These are phyloP conservation scores for Rhopalosiphum padi DNA, from an alignment of 1,140 invertebrate genomes.

Conservation along the genomic window DNA sequence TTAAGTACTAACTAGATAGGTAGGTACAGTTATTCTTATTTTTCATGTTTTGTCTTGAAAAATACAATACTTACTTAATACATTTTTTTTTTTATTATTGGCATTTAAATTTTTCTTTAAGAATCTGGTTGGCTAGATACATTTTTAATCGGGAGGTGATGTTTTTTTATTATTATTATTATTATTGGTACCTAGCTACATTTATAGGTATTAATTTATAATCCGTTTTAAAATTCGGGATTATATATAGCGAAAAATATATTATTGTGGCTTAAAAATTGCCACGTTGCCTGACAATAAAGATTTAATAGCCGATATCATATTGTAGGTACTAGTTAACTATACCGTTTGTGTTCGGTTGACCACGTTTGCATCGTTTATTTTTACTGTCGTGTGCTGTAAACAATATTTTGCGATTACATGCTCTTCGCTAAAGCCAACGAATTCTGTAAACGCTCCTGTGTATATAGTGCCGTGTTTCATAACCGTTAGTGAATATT, in stretches of 20 bases:
- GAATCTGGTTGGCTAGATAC: background rate
- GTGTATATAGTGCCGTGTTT: background rate
- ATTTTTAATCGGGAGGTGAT: background rate
- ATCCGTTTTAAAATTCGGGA: background rate
- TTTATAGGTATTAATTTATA: background rate
- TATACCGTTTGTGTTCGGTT: constrained; percentile 1
- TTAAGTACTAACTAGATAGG: too few relatives aligned
- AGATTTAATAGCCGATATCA: background rate
- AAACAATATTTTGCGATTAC: background rate
- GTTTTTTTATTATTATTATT: background rate
- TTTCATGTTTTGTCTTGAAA: background rate
- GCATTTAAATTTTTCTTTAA: background rate
- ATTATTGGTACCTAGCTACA: too few relatives aligned
- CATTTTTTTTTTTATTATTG: background rate
- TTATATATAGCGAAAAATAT: background rate
- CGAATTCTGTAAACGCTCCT: background rate
- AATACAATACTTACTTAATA: background rate
- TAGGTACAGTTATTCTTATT: too few relatives aligned
- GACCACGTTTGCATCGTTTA: constrained; percentile 28
- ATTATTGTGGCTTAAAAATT: background rate
- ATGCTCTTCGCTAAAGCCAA: background rate
- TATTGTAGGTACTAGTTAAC: background rate
- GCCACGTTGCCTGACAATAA: constrained; percentile 12
- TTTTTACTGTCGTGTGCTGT: constrained; percentile 32
- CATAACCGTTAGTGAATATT: background rate